Evolutionary conservation across 2,888 invertebrate genomes (phyloP), one percentile per base, ranked within the genome.

Genomic region (Anoplius nigerrimus): DNA sequence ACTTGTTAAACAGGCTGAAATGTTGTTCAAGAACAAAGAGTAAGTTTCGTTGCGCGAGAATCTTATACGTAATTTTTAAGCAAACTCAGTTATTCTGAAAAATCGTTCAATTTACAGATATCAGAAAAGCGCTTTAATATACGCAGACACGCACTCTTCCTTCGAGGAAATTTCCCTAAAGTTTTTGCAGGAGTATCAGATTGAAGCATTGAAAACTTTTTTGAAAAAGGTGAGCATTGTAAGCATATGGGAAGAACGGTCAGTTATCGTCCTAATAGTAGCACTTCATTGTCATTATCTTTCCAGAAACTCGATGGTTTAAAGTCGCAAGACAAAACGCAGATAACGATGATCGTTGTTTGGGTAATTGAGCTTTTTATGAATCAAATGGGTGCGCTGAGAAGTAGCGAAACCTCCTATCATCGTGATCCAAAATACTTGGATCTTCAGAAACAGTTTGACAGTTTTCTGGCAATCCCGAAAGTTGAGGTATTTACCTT

Each of bases 141-240:
- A 95, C 87, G 97, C 98, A 0, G 94, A 97, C 82, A 97, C 98
- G 0, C 93, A 95, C 80, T 94, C 95, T 51, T 95, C 97, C 20
- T 98, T 99, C 86, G 99, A 99, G 90, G 97, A 97, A 80, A 93
- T 98, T 45, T 96, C 98, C 62, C 90, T 99, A 13, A 98, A 97
- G 86, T 98, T 98, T 87, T 90, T 98, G 18, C 93, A 95, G 86
- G 91, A 93, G 0, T 92, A 94, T 65, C 92, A 97, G 85, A 94
- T 95, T 68, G 94, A 94, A 76, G 96, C 98, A 0, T 89, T 99
- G 58, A 96, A 97, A 89, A 93, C 94, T 13, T 98, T 97, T 85
- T 90, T 99, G n/a, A 91, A 92, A 62, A 94, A 93, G 87, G 90
- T 90, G 78, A 62, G 24, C 3, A n/a, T 34, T 6, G 8, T 34